Conservation (phyloP, 2,113 vertebrate species). For the Bos javanicus region DNA sequence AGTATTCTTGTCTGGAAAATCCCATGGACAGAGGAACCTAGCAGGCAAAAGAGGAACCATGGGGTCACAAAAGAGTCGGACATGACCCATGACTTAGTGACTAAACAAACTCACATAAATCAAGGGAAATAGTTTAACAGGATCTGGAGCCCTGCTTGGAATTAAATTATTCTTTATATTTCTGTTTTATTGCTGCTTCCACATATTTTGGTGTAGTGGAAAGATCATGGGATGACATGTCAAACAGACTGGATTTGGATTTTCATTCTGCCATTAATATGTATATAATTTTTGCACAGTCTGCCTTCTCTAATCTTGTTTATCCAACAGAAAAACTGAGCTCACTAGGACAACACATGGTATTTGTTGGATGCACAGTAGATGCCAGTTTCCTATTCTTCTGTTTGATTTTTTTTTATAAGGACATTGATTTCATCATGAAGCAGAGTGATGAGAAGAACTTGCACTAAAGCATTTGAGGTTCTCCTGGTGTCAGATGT, state of each 20-base stretch:
- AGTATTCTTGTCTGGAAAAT: neutral
- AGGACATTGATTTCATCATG: neutral
- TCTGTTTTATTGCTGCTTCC: neutral
- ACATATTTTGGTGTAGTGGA: neutral
- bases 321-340: neutral
- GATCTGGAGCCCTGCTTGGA: neutral
- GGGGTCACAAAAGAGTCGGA: rapidly evolving
- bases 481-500: neutral
- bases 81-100: rapidly evolving
- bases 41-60: too few species aligned
- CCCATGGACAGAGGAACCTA: neutral
- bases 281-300: neutral
- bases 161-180: neutral
- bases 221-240: neutral
- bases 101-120: neutral
- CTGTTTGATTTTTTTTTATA: neutral
- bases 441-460: neutral
- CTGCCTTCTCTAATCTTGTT: neutral
- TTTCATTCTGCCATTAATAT: neutral
- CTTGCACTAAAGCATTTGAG: neutral
- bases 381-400: neutral
- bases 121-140: neutral
- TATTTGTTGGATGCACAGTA: neutral
- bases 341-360: neutral
- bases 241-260: neutral